Percentiles rank a stretch among this genome's conserved stretches.
Conservation (phyloP, 2,113 vertebrate species). For the Eublepharis macularius region DNA sequence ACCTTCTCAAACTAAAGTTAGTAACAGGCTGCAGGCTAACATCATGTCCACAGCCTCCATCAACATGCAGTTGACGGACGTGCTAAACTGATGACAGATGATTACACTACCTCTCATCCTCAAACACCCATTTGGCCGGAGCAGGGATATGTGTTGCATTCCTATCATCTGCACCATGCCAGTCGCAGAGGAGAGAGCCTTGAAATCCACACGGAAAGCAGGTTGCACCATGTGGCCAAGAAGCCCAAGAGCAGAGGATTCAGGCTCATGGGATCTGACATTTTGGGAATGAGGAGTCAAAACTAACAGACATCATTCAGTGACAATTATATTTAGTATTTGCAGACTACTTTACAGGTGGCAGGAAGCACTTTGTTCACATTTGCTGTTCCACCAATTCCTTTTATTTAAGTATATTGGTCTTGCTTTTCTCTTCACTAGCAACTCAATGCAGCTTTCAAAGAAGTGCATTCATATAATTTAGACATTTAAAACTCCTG, state of each 20-base stretch:
- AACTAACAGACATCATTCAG: not conserved
- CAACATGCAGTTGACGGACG: conserved; percentile 46
- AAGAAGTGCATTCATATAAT: too few relatives aligned
- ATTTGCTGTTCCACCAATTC: not conserved
- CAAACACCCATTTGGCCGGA: conserved; percentile 39
- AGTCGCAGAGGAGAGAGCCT: not conserved
- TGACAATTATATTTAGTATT: not conserved
- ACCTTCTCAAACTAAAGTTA: conserved; percentile 64
- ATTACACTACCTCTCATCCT: conserved; percentile 31
- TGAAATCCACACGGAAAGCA: not conserved
- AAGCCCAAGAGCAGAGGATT: not conserved
- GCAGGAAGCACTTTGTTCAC: not conserved
- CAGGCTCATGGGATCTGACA: not conserved
- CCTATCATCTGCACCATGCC: not conserved
- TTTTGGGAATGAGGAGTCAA: not conserved
- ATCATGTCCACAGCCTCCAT: conserved; percentile 57
- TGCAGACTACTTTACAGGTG: not conserved
- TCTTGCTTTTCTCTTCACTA: too few relatives aligned
- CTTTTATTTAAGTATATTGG: too few relatives aligned
- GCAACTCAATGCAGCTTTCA: too few relatives aligned
- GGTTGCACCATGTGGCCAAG: not conserved
- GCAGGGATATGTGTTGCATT: not conserved
- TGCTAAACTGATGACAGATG: conserved; percentile 50
- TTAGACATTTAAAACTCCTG: too few relatives aligned
- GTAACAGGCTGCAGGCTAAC: conserved; percentile 67